Conservation (phyloP, 1,140 invertebrate species). For the Tetramorium simillimum region DNA sequence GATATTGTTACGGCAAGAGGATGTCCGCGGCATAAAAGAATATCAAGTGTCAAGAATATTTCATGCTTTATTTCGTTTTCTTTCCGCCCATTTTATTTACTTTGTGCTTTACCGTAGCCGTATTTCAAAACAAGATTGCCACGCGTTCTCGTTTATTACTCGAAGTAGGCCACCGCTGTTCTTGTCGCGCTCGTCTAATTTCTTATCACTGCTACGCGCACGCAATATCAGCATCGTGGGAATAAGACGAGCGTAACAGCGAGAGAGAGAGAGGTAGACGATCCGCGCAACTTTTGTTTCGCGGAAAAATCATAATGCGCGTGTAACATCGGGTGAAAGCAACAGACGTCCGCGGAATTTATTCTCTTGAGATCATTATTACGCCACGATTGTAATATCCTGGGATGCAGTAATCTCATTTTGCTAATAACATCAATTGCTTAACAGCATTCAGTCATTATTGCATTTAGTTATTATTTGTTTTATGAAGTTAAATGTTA, state of each 20-base stretch:
- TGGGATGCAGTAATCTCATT: not conserved
- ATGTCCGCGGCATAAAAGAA: constrained; percentile 42
- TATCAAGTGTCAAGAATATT: constrained; percentile 55
- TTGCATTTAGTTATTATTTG: not conserved
- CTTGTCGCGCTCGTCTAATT: constrained; percentile 52
- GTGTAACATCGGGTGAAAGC: not conserved
- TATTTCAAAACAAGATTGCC: constrained; percentile 43
- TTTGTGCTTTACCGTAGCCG: constrained; percentile 33
- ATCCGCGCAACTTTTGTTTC: not conserved
- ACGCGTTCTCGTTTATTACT: constrained; percentile 45
- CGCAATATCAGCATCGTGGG: constrained; percentile 37
- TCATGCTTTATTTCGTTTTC: constrained; percentile 51
- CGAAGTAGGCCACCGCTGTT: constrained; percentile 38
- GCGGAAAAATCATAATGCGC: constrained; percentile 12
- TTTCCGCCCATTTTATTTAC: constrained; percentile 37
- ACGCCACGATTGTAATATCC: not conserved
- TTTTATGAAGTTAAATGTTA: not conserved
- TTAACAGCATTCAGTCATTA: not conserved
- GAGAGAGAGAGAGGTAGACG: not conserved
- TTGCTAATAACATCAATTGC: not conserved
- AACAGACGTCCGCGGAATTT: constrained; percentile 29
- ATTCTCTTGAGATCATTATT: constrained; percentile 40
- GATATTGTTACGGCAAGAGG: constrained; percentile 19
- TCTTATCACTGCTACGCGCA: constrained; percentile 32
- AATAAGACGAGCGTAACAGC: constrained; percentile 40